These are phyloP conservation scores for Nycticebus coucang DNA, from an alignment of 2,113 vertebrate species.

Conservation along the genomic window DNA sequence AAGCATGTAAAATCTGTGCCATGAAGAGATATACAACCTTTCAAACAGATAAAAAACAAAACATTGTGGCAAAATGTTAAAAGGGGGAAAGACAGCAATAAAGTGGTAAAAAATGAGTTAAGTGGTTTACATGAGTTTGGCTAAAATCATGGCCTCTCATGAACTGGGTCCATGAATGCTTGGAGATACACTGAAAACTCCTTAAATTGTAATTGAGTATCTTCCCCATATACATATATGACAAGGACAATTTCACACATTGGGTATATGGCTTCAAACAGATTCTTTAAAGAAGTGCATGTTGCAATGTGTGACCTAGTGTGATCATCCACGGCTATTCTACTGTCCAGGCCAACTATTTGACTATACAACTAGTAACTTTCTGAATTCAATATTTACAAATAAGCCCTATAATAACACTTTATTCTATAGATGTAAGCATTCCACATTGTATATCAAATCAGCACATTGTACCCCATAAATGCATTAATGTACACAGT, in stretches of 20 bases:
- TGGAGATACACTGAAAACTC: background rate
- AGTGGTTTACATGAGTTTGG: background rate
- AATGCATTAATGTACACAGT: too few relatives aligned
- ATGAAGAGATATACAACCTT: background rate
- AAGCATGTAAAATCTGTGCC: background rate
- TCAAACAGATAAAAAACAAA: background rate
- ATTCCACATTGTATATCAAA: too few relatives aligned
- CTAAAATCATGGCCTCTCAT: background rate
- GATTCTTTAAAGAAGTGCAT: background rate
- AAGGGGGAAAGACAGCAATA: background rate
- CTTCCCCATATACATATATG: background rate
- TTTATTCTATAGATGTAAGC: background rate
- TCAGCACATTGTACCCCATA: too few relatives aligned
- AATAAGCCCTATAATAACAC: background rate
- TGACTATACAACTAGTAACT: background rate
- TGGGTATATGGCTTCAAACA: background rate
- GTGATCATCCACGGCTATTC: background rate
- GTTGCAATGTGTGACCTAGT: background rate
- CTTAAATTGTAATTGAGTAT: background rate
- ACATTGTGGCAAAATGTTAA: background rate
- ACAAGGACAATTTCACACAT: background rate
- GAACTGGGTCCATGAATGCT: background rate
- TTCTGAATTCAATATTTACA: background rate
- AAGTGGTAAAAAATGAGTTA: background rate
- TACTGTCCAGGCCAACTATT: background rate